phyloP scores from a whole-genome alignment of 1,140 invertebrate genomes.

The Dinoponera quadriceps region DNA sequence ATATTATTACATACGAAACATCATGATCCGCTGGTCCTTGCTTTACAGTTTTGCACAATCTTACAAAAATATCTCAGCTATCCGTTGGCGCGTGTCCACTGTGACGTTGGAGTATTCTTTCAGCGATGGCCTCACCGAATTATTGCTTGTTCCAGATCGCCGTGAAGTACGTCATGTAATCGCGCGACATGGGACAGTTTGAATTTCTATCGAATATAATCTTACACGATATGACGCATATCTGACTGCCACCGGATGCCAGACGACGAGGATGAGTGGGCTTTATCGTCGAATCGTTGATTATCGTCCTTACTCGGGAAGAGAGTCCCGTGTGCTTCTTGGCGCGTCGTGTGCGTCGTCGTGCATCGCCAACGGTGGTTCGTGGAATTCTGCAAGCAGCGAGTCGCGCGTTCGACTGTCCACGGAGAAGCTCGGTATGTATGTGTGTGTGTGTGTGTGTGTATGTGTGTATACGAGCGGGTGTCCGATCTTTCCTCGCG shows the following conservation, averaged over 20 bases:
- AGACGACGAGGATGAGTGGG: background rate
- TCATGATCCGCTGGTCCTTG: background rate
- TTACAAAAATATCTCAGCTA: conserved; percentile 53
- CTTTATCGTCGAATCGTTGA: background rate
- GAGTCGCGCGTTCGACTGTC: background rate
- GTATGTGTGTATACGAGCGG: background rate
- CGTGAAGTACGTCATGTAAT: background rate
- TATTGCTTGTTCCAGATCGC: conserved; percentile 21
- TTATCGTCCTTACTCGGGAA: background rate
- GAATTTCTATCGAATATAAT: background rate
- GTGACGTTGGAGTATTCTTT: conserved; percentile 30
- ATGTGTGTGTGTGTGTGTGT: no score
- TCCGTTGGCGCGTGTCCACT: background rate
- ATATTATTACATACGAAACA: background rate
- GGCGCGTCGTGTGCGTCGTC: background rate
- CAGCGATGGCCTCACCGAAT: background rate
- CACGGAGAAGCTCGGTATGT: no score
- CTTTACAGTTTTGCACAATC: conserved; percentile 8
- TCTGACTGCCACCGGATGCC: background rate
- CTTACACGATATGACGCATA: background rate
- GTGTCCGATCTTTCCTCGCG: background rate
- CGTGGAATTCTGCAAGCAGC: background rate
- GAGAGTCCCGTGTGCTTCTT: background rate
- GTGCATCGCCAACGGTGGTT: background rate
- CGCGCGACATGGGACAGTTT: background rate